phyloP scores from a whole-genome alignment of 2,888 invertebrate species.

The Drosophila tripunctata region DNA sequence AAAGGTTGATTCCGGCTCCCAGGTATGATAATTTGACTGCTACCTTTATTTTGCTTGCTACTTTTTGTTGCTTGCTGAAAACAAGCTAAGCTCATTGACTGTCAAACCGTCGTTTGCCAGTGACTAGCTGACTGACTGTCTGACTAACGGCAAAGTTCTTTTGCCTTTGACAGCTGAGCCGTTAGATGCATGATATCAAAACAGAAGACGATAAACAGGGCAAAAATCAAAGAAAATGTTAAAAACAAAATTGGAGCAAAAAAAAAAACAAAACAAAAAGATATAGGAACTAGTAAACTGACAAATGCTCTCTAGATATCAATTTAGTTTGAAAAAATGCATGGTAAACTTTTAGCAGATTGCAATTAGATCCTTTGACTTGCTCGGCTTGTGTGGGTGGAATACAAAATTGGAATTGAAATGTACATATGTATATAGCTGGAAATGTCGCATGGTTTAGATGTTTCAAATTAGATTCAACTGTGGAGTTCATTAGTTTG shows the following conservation, averaged over 20 bases:
- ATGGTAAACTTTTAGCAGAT: no score
- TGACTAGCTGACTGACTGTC: constrained; percentile 25
- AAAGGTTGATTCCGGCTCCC: constrained; percentile 55
- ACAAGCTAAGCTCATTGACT: constrained; percentile 58
- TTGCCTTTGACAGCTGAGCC: constrained; percentile 61
- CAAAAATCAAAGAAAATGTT: constrained; percentile 7
- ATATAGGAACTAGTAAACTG: neutral
- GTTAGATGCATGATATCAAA: constrained; percentile 11
- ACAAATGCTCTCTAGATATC: neutral
- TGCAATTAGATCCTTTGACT: no score
- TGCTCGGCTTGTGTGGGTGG: no score
- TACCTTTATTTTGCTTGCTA: constrained; percentile 6
- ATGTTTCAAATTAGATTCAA: no score
- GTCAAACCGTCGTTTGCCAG: constrained; percentile 27
- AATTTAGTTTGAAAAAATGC: no score
- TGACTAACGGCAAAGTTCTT: constrained; percentile 29
- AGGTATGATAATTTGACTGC: constrained; percentile 55
- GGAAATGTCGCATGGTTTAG: no score
- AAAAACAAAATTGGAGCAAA: neutral
- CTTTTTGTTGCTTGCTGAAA: constrained; percentile 10
- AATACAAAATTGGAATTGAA: no score
- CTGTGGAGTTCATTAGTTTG: no score
- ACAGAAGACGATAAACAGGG: neutral
- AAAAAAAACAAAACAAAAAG: neutral
- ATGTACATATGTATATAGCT: no score